Conservation (phyloP, 92 coral and sea anemone species). For the Epizoanthus ramosus region DNA sequence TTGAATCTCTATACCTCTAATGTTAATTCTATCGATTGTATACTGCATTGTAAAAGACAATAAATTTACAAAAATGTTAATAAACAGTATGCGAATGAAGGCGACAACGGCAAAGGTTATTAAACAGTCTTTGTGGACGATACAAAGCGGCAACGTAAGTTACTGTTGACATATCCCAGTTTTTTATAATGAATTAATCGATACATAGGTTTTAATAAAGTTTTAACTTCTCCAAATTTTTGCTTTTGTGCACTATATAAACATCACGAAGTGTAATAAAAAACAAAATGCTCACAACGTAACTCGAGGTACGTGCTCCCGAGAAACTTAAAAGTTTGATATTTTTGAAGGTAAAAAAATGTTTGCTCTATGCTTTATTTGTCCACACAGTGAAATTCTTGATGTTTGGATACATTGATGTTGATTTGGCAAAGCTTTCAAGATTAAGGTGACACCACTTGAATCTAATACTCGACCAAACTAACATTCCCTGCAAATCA, state of each 20-base stretch:
- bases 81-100: constrained; percentile 68
- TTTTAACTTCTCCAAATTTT: constrained; percentile 73
- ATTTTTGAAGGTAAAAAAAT: neutral
- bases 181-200: constrained; percentile 78
- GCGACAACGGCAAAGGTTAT: constrained; percentile 71
- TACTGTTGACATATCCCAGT: constrained; percentile 74
- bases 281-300: constrained; percentile 40
- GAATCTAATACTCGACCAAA: constrained; percentile 49
- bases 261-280: constrained; percentile 69
- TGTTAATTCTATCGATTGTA: constrained; percentile 30
- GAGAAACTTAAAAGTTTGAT: neutral
- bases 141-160: constrained; percentile 70
- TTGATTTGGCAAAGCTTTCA: constrained; percentile 43
- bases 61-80: constrained; percentile 66
- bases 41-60: constrained; percentile 57
- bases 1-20: neutral
- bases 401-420: neutral
- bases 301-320: constrained; percentile 9
- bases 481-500: constrained; percentile 64
- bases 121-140: constrained; percentile 65
- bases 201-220: constrained; percentile 82
- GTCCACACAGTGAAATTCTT: neutral
- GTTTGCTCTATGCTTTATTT: neutral
- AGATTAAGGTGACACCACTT: constrained; percentile 57
- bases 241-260: constrained; percentile 86